Conservation (phyloP, 2,113 vertebrate genomes). For the Sakesphorus luctuosus region DNA sequence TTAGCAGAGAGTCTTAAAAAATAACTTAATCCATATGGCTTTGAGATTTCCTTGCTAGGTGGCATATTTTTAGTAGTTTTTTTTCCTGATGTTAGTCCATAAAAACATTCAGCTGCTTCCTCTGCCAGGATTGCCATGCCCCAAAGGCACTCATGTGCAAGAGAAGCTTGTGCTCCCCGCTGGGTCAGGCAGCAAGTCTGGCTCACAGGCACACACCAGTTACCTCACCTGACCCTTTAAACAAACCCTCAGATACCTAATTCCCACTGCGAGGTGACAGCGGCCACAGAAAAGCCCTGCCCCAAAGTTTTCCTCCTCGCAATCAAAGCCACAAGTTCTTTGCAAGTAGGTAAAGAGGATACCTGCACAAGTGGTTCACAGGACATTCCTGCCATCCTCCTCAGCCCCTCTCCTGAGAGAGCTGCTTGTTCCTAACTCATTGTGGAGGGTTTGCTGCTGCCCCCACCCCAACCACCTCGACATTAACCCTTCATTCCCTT, state of each 20-base stretch:
- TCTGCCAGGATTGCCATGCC: neutral
- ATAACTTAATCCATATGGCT: neutral
- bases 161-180: neutral
- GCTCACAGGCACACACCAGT: neutral
- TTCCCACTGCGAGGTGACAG: neutral
- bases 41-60: neutral
- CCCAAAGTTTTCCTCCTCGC: neutral
- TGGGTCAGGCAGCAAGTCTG: neutral
- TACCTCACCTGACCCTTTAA: neutral
- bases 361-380: slow-evolving; percentile 9
- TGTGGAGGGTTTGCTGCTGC: neutral
- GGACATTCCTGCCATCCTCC: slow-evolving; percentile 38
- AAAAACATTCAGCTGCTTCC: neutral
- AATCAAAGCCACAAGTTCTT: neutral
- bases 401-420: neutral
- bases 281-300: neutral
- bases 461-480: neutral
- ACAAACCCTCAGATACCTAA: neutral
- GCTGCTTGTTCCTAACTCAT: neutral
- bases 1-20: neutral
- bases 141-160: neutral
- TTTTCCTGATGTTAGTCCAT: neutral
- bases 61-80: neutral
- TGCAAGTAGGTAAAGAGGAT: slow-evolving; percentile 36
- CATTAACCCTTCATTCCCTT: slow-evolving; percentile 41